Evolutionary conservation across 2,113 vertebrate genomes (phyloP), one percentile per base, ranked within the genome.

Genomic region (Monarcha castaneiventris): DNA sequence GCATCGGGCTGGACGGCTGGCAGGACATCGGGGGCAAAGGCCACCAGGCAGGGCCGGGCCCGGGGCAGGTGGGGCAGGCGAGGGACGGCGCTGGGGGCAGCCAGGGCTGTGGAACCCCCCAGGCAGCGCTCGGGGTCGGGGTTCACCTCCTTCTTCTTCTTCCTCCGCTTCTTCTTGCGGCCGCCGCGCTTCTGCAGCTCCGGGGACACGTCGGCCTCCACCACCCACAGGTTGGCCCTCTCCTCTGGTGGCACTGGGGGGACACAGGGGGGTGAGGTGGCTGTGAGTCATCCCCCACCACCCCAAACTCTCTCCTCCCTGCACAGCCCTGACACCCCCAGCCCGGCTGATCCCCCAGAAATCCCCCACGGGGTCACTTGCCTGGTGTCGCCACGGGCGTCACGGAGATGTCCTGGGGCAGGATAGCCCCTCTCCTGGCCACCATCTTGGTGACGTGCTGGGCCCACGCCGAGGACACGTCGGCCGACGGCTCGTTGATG

Each of bases 401-500:
- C 32, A 99, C 98, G 0, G 99, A 99, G 93, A 99, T 94, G 77
- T 99, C 99, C 97, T 99, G 99, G 30, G 99, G 99, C 84, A 99
- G 97, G 96, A 99, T 99, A 39, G 99, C 99, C 7, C 99, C 99
- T 96, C 99, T 98, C 87, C 99, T 98, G 93, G 99, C 99, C 94
- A 99, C 99, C 98, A 99, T 99, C 97, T 99, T 99, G 72, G 99
- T 99, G 96, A 99, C 99, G 11, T 99, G 99, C 94, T 99, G 99
- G 4, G 99, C 99, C 99, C 99, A 99, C 2, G 99, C 99, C 2
- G 99, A 99, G 26, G 99, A 99, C 94, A 99, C 97, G 9, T 99
- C 99, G 0, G 98, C 98, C 1, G 99, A 99, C 0, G 99, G 99
- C 89, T 99, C 99, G 3, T 99, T 99, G 72, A 99, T 94, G 55